Percentiles rank a stretch among this genome's conserved stretches.
Evolutionary conservation across 2,888 invertebrate species (phyloP).

Genomic region (Portevinia maculata): DNA sequence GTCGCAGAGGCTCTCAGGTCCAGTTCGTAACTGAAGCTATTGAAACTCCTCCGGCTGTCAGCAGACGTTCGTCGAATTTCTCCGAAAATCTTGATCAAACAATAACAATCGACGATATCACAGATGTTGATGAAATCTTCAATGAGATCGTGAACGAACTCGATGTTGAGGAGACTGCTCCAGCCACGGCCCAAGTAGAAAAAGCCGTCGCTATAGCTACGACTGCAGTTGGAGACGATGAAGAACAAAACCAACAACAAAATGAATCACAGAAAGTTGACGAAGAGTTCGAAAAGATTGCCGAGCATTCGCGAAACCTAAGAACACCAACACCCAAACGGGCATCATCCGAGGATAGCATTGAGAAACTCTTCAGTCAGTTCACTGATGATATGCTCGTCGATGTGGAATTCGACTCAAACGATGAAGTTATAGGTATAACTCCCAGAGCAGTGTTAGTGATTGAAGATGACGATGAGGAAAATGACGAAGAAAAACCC

Average conservation of each 20-base stretch:
- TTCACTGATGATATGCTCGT: constrained; percentile 81
- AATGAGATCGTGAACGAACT: constrained; percentile 77
- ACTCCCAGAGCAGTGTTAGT: constrained; percentile 75
- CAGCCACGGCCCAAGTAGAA: constrained; percentile 15
- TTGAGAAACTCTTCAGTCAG: constrained; percentile 80
- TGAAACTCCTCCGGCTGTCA: constrained; percentile 5
- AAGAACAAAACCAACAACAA: neutral
- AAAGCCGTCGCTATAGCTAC: constrained; percentile 31
- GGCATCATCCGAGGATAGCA: constrained; percentile 81
- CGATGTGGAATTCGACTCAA: constrained; percentile 81
- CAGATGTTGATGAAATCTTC: constrained; percentile 78
- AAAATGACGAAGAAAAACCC: constrained; percentile 25
- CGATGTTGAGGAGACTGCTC: constrained; percentile 49
- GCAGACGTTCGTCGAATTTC: constrained; percentile 40
- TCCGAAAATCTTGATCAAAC: constrained; percentile 36
- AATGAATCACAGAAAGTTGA: constrained; percentile 16
- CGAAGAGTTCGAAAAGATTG: constrained; percentile 45
- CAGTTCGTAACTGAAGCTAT: neutral
- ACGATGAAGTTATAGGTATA: constrained; percentile 80
- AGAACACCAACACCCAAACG: constrained; percentile 75
- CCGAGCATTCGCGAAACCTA: constrained; percentile 76
- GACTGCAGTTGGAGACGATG: neutral
- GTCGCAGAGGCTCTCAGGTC: constrained; percentile 2
- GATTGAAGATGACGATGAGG: constrained; percentile 29
- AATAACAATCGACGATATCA: constrained; percentile 52